Evolutionary conservation across 1,140 invertebrate genomes (phyloP).

Genomic region (Pseudomyrmex flavicornis): DNA sequence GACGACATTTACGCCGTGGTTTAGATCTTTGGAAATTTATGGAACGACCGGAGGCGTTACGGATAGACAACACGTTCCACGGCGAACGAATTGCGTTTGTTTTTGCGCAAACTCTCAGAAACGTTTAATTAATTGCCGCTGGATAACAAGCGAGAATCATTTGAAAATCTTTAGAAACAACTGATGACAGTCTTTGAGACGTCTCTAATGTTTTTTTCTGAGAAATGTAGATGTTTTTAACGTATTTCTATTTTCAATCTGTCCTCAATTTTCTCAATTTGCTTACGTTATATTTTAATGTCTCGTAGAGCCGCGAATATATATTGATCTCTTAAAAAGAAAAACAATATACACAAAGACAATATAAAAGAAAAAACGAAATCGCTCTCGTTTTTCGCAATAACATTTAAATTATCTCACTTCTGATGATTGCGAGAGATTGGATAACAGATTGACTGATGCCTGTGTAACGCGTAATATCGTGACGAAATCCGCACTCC

Average conservation of each 20-base stretch:
- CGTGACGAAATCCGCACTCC: background rate
- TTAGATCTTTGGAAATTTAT: conserved; percentile 41
- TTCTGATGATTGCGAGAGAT: background rate
- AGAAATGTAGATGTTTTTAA: too few relatives aligned
- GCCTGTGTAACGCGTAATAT: background rate
- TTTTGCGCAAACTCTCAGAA: background rate
- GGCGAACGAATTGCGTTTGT: conserved; percentile 1
- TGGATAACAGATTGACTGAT: background rate
- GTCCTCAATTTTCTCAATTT: background rate
- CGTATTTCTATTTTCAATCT: background rate
- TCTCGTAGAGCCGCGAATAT: too few relatives aligned
- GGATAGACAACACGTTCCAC: conserved; percentile 16
- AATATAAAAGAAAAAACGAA: too few relatives aligned
- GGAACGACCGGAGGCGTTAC: background rate
- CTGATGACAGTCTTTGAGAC: background rate
- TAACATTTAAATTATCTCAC: background rate
- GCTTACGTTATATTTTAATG: conserved; percentile 1
- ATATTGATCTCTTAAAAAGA: too few relatives aligned
- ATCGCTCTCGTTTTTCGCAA: background rate
- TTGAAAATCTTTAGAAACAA: background rate
- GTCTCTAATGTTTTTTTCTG: background rate
- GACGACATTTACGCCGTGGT: conserved; percentile 25
- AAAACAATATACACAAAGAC: too few relatives aligned
- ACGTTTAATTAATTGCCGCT: background rate
- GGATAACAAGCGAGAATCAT: conserved; percentile 1